phyloP scores from a whole-genome alignment of 2,888 invertebrate species.

The Patella ulyssiponensis region DNA sequence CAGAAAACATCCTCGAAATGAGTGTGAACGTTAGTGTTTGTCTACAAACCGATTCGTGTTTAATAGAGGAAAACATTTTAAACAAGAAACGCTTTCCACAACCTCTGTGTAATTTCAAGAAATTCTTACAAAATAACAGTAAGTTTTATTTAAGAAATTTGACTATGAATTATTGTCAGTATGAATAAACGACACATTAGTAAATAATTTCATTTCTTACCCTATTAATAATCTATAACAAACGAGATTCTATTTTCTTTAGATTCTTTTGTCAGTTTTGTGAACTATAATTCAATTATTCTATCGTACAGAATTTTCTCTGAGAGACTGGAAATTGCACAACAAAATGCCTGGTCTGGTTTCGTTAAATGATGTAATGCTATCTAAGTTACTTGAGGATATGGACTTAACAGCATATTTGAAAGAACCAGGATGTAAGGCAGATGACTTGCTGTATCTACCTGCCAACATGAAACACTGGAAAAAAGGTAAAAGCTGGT shows the following conservation, averaged over 20 bases:
- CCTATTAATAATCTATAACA: not conserved
- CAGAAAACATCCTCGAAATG: no score
- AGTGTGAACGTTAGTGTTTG: no score
- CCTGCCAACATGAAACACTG: conserved; percentile 35
- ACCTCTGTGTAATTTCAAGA: no score
- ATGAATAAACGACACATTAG: not conserved
- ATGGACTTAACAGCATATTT: conserved; percentile 37
- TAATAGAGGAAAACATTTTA: no score
- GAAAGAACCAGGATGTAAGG: conserved; percentile 31
- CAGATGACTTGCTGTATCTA: conserved; percentile 22
- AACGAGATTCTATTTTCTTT: not conserved
- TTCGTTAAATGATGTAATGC: conserved; percentile 28
- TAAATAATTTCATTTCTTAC: not conserved
- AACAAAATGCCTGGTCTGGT: conserved; percentile 18
- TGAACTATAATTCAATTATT: not conserved
- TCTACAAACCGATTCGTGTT: no score
- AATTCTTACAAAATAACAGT: no score
- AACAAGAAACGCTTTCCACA: no score
- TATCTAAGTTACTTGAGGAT: conserved; percentile 34
- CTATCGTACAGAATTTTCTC: conserved; percentile 37
- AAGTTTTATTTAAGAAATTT: no score
- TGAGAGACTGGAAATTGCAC: conserved; percentile 26
- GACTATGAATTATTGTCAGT: no score
- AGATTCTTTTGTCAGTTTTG: no score
- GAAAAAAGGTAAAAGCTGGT: conserved; percentile 37